Percentiles rank a stretch among this genome's conserved stretches.
Evolutionary conservation across 1,140 invertebrate species (phyloP).

Genomic region (Euglossa dilemma): DNA sequence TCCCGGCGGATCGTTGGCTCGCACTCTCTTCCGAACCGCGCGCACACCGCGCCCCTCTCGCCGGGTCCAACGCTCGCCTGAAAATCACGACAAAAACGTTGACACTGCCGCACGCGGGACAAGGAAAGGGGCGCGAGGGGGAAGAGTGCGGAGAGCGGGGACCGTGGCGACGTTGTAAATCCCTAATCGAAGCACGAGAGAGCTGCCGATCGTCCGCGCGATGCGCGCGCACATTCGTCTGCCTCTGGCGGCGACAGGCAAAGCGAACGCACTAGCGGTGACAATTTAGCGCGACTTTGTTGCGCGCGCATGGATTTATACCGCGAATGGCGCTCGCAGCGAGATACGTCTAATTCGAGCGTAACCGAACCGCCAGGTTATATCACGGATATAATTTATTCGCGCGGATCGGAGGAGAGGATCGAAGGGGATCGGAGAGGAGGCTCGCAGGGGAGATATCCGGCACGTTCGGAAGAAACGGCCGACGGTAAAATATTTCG

Average conservation of each 20-base stretch:
- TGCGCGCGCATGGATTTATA: neutral
- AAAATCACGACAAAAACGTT: neutral
- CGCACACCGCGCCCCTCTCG: neutral
- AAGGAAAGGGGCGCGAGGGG: too few species aligned
- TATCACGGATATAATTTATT: constrained; percentile 35
- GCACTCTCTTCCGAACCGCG: neutral
- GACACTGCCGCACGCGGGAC: neutral
- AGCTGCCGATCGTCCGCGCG: neutral
- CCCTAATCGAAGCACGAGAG: neutral
- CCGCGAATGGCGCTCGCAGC: neutral
- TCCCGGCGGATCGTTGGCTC: constrained; percentile 7
- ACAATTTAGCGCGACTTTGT: constrained; percentile 6
- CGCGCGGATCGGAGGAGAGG: neutral
- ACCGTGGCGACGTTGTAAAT: neutral
- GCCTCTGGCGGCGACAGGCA: neutral
- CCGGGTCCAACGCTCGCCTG: too few species aligned
- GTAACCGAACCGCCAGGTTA: neutral
- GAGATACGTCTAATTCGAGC: constrained; percentile 20
- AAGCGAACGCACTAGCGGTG: neutral
- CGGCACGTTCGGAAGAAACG: constrained; percentile 38
- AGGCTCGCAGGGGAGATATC: constrained; percentile 20
- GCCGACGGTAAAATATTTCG: constrained; percentile 42
- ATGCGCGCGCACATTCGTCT: neutral
- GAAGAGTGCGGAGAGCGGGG: too few species aligned
- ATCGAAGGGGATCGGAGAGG: neutral